Evolutionary conservation across 2,888 invertebrate genomes (phyloP), one percentile per base, ranked within the genome.

Genomic region (Eucera pruinosa): DNA sequence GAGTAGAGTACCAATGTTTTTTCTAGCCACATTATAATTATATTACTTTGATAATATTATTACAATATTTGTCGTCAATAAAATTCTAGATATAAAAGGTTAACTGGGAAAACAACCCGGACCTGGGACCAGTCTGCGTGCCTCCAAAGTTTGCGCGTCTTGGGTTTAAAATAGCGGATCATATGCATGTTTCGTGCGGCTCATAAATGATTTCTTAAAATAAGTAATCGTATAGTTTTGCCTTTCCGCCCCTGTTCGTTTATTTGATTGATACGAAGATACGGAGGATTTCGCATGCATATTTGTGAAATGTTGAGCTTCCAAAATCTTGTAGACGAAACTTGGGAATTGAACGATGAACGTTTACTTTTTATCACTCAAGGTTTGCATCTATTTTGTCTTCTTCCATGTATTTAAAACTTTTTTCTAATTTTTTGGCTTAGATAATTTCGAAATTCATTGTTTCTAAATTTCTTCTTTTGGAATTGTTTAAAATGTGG

Each of bases 151-250:
- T 55, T 27, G 27, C 47, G 54, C 58, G 60, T 61, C 60, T 52
- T 23, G 27, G 45, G 54, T 69, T 68, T 61, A 57, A 70, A 73
- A 73, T 62, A 70, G 30, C 58, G 52, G 2, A 15, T 61, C 30
- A 23, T 20, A 45, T 13, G 39, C 52, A 39, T 11, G 54, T 54
- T 50, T 27, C 45, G 18, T 30, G 27, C 41, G 5, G 11, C n/a
- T 54, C 54, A 36, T 27, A 64, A 52, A 69, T 62, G 64, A 69
- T 69, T 64, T 64, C 64, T 64, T 54, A 55, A 73, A 70, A 70
- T 70, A 73, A 70, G 13, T 70, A 48, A 36, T 55, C 45, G 20
- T 20, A 7, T 11, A 48, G 65, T 57, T 65, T 57, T 41, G 39
- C 11, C 25, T 23, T 45, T 43, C 36, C 25, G 1, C 25, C 11